Base-by-base conservation (phyloP, 1,140 invertebrate genomes). In the Bombus breviceps region DNA sequence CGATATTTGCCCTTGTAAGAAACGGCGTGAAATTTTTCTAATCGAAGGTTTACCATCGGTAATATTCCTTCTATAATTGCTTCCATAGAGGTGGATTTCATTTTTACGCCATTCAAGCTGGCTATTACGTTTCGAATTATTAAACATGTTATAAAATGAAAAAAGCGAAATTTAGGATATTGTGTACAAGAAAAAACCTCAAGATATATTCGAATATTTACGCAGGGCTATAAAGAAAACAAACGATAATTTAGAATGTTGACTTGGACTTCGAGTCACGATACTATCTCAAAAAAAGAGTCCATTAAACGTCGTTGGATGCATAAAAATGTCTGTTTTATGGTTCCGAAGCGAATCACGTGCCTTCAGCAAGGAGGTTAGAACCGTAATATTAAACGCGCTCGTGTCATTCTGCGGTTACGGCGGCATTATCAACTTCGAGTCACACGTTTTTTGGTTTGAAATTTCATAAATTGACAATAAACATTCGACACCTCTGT, bases 241-340 rank as follows among this genome's bases (percentile, higher is more conserved):
- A 4, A 53, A 53, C 18, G 18, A 53, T 53, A 53, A 53, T n/a
- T 3, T 62, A n/a, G 10, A 62, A 62, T 62, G 59, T 62, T 22
- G 22, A 34, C 10, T 22, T 62, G 12, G n/a, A 64, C 32, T 34
- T 18, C 5, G 28, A 62, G 47, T 53, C 47, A 53, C 18, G 41
- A 4, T 53, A 41, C 13, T 28, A 37, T 28, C 68, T 66, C 2
- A 62, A 3, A 22, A 64, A 82, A 72, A 82, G 37, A 34, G 13
- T 28, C 57, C 57, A 75, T 82, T 64, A 66, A 64, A n/a, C 25
- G 34, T 28, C 39, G 71, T 2, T 12, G 13, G 15, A 6, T 47
- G 71, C 41, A 47, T 57, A 78, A 18, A 69, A 78, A 69, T 77
- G 37, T 84, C 71, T 47, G 25, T 43, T 72, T 59, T 62, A 57